Percentiles rank a stretch among this genome's conserved stretches.
Evolutionary conservation across 2,888 invertebrate species (phyloP).

Genomic region (Cosmia pyralina): DNA sequence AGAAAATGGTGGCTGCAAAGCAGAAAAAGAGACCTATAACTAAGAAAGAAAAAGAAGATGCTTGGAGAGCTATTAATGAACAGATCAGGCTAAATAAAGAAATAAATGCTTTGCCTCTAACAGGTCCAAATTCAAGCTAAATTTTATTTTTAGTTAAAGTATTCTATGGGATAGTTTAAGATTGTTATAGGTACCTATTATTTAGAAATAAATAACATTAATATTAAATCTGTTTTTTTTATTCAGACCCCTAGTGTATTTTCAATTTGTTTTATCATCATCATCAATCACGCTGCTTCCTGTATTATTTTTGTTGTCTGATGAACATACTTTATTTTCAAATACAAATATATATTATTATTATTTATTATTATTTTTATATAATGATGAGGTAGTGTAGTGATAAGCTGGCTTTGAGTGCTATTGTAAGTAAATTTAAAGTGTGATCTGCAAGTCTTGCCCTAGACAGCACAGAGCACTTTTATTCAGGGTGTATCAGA

Average conservation of each 20-base stretch:
- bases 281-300: background rate
- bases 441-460: background rate
- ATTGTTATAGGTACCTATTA: conserved; percentile 57
- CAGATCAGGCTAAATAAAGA: conserved; percentile 90
- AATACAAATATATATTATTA: too few species aligned
- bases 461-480: too few species aligned
- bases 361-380: too few species aligned
- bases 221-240: conserved; percentile 28
- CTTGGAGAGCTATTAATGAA: conserved; percentile 93
- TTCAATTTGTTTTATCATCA: background rate
- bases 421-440: background rate
- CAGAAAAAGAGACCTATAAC: conserved; percentile 95
- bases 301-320: background rate
- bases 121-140: conserved; percentile 87
- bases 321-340: background rate
- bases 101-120: conserved; percentile 86
- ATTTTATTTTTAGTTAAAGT: conserved; percentile 47
- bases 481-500: too few species aligned
- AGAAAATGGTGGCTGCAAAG: conserved; percentile 94
- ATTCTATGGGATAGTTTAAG: conserved; percentile 59
- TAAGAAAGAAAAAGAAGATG: conserved; percentile 95
- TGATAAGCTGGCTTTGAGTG: background rate
- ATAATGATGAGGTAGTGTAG: too few species aligned
- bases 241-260: background rate
- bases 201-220: conserved; percentile 64